Evolutionary conservation across 2,797 vertebrate species (phyloP).

Genomic region (Coccyzus lansbergi): DNA sequence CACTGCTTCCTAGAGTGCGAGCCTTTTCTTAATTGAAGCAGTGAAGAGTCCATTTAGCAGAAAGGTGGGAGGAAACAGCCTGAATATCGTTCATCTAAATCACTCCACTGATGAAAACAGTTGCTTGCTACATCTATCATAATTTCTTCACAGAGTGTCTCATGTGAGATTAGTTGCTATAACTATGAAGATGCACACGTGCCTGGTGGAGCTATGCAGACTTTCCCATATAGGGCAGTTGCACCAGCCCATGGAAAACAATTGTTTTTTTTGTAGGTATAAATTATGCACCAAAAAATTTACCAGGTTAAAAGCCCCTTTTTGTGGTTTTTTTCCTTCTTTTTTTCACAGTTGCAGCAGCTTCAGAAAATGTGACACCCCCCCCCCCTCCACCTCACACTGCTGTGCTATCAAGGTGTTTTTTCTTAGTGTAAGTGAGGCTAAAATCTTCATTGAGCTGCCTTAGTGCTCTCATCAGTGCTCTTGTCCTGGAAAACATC

Average conservation of each 20-base stretch:
- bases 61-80: constrained; percentile 43
- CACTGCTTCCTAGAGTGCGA: background rate
- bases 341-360: background rate
- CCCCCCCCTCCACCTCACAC: fast-evolving
- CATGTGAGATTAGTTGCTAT: background rate
- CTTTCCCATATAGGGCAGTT: background rate
- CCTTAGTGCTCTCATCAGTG: background rate
- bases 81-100: constrained; percentile 53
- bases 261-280: background rate
- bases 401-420: background rate
- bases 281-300: background rate
- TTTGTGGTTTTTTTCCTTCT: background rate
- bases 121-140: constrained; percentile 49
- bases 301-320: background rate
- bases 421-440: background rate
- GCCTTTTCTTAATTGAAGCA: constrained; percentile 35
- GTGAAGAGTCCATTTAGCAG: constrained; percentile 59
- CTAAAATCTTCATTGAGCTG: background rate
- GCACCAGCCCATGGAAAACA: background rate
- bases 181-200: background rate
- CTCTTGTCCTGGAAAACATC: background rate
- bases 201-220: background rate
- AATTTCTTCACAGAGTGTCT: constrained; percentile 1
- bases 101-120: constrained; percentile 23
- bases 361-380: background rate